A percentile compares a stretch with the other conserved stretches of the same genome.
Conservation (phyloP, 2,797 vertebrate species). For the Podarcis lilfordi region DNA sequence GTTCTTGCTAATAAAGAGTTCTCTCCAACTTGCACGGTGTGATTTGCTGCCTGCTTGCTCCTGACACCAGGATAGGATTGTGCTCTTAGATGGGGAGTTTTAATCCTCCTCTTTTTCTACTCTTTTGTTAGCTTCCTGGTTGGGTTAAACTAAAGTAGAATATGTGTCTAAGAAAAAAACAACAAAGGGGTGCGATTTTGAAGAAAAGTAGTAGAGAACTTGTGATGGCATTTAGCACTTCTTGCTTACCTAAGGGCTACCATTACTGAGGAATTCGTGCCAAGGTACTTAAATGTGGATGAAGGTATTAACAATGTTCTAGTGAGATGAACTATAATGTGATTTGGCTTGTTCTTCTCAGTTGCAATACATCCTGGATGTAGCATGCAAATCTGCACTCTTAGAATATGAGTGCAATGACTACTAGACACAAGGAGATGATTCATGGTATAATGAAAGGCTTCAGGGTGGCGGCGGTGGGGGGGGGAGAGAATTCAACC, state of each 20-base stretch:
- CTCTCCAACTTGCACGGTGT: no score
- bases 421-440: conserved; percentile 8
- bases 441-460: neutral
- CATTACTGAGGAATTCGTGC: neutral
- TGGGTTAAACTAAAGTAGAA: neutral
- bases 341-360: neutral
- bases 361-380: neutral
- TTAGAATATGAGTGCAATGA: neutral
- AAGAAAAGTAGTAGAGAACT: neutral
- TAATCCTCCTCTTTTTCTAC: neutral
- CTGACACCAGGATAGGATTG: neutral
- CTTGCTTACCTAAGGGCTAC: neutral
- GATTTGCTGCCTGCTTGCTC: no score
- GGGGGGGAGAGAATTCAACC: neutral
- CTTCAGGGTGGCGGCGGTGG: neutral
- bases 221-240: neutral
- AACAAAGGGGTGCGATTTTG: neutral
- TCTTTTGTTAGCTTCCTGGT: no score
- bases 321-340: neutral
- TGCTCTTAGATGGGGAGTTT: neutral
- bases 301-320: neutral
- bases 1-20: no score
- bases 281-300: neutral
- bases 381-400: neutral
- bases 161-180: neutral